phyloP scores from a whole-genome alignment of 2,888 invertebrate species.

The Nematopogon swammerdamellus region DNA sequence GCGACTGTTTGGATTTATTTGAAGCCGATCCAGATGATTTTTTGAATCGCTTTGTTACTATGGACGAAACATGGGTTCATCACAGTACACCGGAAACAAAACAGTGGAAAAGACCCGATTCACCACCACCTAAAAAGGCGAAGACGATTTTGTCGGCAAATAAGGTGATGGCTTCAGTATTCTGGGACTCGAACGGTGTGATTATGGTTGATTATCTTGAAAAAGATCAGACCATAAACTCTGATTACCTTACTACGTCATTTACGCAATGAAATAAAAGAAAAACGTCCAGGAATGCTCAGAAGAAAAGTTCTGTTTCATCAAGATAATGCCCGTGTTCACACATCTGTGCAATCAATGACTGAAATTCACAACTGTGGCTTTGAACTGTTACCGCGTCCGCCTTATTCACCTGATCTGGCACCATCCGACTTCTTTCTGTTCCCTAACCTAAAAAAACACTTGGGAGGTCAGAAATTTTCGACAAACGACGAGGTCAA shows the following conservation, averaged over 20 bases:
- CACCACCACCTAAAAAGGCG: conserved; percentile 5
- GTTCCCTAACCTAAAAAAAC: conserved; percentile 1
- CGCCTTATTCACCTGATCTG: conserved; percentile 6
- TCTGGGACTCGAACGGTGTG: conserved; percentile 6
- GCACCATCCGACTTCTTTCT: conserved; percentile 1
- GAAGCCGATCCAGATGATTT: conserved; percentile 5
- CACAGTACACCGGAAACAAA: conserved; percentile 9
- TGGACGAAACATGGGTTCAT: conserved; percentile 4
- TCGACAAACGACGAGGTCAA: not conserved
- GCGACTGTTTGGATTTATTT: not conserved
- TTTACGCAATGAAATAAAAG: conserved; percentile 5
- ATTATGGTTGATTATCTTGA: conserved; percentile 7
- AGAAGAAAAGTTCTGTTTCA: conserved; percentile 2
- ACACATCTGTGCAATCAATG: conserved; percentile 6
- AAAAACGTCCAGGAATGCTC: conserved; percentile 4
- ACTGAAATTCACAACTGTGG: conserved; percentile 7
- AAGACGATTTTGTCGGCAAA: conserved; percentile 4
- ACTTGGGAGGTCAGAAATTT: not conserved
- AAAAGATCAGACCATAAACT: conserved; percentile 8
- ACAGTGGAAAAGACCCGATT: conserved; percentile 5
- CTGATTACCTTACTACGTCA: conserved; percentile 4
- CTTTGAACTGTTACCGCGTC: conserved; percentile 4
- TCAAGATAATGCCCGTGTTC: conserved; percentile 7
- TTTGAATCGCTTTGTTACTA: conserved; percentile 3
- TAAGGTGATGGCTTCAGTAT: conserved; percentile 6